Base-by-base conservation (phyloP, 2,113 vertebrate genomes). In the Melanostigma gelatinosum region DNA sequence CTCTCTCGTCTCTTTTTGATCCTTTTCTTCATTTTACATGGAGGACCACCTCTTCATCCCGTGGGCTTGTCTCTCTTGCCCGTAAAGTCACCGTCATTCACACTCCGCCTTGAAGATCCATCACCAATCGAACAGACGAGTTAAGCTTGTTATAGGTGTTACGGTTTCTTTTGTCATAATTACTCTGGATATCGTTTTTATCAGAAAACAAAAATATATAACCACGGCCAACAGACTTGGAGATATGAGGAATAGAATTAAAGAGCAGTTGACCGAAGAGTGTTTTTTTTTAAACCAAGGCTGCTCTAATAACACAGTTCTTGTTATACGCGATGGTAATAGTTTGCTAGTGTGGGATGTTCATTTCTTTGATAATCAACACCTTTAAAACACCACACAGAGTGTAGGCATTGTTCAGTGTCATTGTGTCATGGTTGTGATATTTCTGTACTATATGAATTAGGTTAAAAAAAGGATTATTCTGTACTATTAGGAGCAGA, bases 21-120 rank as follows among this genome's bases (percentile, higher is more conserved):
- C 29, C 42, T 66, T 70, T 75, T 40, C 13, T 68, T 76, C 65
- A 13, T 74, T 75, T 79, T 60, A 54, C 66, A 67, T 42, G 55
- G 75, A 70, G 54, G 75, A 71, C 62, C 73, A 74, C 69, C 74
- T 78, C 65, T 80, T 80, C 73, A 58, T 72, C 61, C 61, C 22
- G 69, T 34, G 2, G 36, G 50, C 38, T 85, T 3, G n/a, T 84
- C 36, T 75, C 32, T 84, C 44, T 70, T 66, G 32, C 38, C 71
- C 42, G 65, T 67, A 3, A 75, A 57, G n/a, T 32, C 34, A 44
- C 48, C 16, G 27, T 70, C 24, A 46, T 64, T 72, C 62, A 67
- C 16, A 16, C 4, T 75, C 32, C 74, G 36, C 38, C 16, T 68
- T 64, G 9, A 54, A 64, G 48, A 77, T 71, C 29, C 36, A 58